Evolutionary conservation across 2,113 vertebrate genomes (phyloP).

Genomic region (Choloepus hoffmanni): DNA sequence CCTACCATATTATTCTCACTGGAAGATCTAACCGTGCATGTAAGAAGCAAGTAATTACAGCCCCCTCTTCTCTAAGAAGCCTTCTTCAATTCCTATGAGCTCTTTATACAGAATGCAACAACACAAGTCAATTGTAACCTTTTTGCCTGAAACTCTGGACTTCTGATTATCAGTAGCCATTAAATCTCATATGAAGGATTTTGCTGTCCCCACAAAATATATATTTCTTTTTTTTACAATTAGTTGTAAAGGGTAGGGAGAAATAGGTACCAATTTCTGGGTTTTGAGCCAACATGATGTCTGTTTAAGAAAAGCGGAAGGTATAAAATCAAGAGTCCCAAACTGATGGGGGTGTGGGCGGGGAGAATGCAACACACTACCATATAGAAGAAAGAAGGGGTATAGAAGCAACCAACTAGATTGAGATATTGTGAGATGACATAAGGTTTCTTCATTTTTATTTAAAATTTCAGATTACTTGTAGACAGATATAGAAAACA

Average conservation of each 20-base stretch:
- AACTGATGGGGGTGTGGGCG: neutral
- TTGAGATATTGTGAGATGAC: constrained; percentile 12
- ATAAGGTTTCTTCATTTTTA: neutral
- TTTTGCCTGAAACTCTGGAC: constrained; percentile 57
- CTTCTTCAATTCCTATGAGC: constrained; percentile 59
- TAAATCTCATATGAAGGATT: constrained; percentile 28
- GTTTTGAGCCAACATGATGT: constrained; percentile 24
- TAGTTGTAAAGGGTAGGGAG: constrained; percentile 28
- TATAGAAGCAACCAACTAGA: neutral
- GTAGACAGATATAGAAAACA: neutral
- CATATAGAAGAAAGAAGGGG: neutral
- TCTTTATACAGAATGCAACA: constrained; percentile 50
- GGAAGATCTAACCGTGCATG: constrained; percentile 79
- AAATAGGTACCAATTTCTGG: constrained; percentile 6
- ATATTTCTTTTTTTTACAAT: constrained; percentile 34
- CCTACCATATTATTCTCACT: constrained; percentile 79
- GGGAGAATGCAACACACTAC: neutral
- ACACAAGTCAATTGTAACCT: constrained; percentile 46
- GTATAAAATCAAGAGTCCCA: constrained; percentile 32
- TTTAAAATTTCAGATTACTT: constrained; percentile 52
- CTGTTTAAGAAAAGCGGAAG: constrained; percentile 49
- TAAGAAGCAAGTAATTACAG: constrained; percentile 82
- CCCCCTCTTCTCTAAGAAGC: constrained; percentile 76
- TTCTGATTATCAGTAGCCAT: constrained; percentile 12
- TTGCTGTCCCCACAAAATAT: neutral